Evolutionary conservation across 2,888 invertebrate species (phyloP).

Genomic region (Cremastinae sp.): DNA sequence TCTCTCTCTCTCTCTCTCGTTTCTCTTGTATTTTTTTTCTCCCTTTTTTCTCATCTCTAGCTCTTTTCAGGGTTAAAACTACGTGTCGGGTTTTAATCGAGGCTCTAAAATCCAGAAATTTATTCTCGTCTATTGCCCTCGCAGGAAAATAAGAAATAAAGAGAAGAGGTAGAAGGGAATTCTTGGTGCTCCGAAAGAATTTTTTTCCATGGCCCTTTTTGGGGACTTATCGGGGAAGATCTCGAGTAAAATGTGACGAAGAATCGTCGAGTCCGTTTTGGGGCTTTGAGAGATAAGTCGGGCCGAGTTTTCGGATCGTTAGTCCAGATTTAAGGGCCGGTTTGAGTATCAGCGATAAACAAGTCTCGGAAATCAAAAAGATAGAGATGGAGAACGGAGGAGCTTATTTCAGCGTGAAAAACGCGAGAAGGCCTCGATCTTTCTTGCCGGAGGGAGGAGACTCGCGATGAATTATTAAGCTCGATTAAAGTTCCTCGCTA

Average conservation of each 20-base stretch:
- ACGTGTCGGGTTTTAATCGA: no score
- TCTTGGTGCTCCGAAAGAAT: no score
- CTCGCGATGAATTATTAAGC: slow-evolving; percentile 71
- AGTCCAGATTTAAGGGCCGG: slow-evolving; percentile 42
- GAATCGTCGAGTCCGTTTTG: neutral
- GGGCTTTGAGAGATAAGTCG: slow-evolving; percentile 26
- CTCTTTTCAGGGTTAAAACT: no score
- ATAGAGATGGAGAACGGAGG: slow-evolving; percentile 14
- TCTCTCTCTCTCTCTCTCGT: no score
- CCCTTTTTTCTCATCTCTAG: no score
- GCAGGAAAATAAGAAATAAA: no score
- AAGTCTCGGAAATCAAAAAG: slow-evolving; percentile 52
- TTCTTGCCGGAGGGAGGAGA: slow-evolving; percentile 27
- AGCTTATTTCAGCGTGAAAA: neutral
- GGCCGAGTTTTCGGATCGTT: slow-evolving; percentile 31
- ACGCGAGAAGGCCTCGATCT: slow-evolving; percentile 14
- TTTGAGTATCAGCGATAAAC: slow-evolving; percentile 47
- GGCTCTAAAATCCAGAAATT: no score
- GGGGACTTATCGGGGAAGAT: no score
- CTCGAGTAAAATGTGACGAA: neutral
- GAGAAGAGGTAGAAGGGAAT: no score
- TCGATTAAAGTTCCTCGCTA: slow-evolving; percentile 70
- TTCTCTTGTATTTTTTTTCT: no score
- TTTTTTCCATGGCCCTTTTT: no score
- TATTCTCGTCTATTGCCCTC: no score